Evolutionary conservation across 2,797 vertebrate species (phyloP).

Genomic region (Urocyon cinereoargenteus): DNA sequence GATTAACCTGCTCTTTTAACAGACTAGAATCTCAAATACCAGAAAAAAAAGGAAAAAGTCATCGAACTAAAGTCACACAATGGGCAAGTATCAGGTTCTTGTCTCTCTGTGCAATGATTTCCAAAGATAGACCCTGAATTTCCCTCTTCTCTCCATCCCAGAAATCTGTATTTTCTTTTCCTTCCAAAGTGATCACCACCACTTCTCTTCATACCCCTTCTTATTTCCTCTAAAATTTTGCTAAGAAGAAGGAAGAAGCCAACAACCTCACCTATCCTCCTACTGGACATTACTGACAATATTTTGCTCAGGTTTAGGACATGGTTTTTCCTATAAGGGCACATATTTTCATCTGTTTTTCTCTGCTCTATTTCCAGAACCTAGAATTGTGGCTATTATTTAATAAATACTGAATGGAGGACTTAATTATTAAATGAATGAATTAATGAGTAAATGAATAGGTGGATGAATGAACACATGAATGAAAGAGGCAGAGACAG

Average conservation of each 20-base stretch:
- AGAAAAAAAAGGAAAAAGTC: not conserved
- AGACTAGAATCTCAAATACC: not conserved
- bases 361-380: not conserved
- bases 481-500: not conserved
- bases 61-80: not conserved
- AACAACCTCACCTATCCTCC: not conserved
- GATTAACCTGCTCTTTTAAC: not conserved
- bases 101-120: not conserved
- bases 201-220: not conserved
- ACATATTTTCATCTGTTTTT: not conserved
- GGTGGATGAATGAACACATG: not conserved
- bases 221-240: not conserved
- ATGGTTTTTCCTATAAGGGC: not conserved
- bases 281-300: not conserved
- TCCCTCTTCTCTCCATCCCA: not conserved
- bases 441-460: not conserved
- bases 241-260: not conserved
- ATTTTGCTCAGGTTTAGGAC: not conserved
- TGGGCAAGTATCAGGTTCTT: too few species aligned
- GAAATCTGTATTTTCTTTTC: not conserved
- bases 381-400: not conserved
- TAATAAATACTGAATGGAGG: not conserved
- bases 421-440: not conserved
- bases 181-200: not conserved
- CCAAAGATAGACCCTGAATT: not conserved